Base-by-base conservation (phyloP, 2,797 vertebrate species). In the Ibycter americanus region DNA sequence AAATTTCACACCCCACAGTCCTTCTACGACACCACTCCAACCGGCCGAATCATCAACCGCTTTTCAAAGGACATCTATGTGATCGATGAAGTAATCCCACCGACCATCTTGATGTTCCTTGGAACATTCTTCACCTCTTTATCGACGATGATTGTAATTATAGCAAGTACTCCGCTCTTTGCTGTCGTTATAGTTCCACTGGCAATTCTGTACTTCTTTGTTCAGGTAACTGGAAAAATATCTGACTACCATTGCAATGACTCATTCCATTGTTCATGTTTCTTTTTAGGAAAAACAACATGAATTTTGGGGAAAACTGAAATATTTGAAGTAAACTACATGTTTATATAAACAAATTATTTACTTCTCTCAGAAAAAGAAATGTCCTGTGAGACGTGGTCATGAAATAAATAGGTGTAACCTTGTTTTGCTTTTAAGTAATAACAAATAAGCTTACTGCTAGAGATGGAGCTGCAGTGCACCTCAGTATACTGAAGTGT, bases 11-110 rank as follows among this genome's bases (percentile, higher is more conserved):
- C 98, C 0, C 99, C 99, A 0, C 99, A 99, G 98, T 98, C 99
- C 94, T 99, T 99, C 98, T 99, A 98, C 36, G 99, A 99, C 96
- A 99, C 99, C 70, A 99, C 99, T 5, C 99, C 99, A 0, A 98
- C 98, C 4, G 99, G 99, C 78, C 99, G 99, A 11, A 96, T 99
- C 98, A 99, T 99, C 98, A 99, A 99, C 98, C 99, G 99, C 95
- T 99, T 99, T 96, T 99, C 99, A 76, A 99, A 99, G 98, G 99
- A 99, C 97, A 98, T 99, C 96, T 98, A 98, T 4, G 67, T 99
- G 96, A 99, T 99, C 4, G 99, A 99, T 5, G 99, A 99, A 95
- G 97, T 98, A 15, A 98, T 99, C 61, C 99, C 99, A 0, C 96
- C 98, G 9, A 99, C 98, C 34, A 97, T 99, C 97, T 97, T 99